Evolutionary conservation across 2,888 invertebrate species (phyloP).

Genomic region (Lepidonotus clava): DNA sequence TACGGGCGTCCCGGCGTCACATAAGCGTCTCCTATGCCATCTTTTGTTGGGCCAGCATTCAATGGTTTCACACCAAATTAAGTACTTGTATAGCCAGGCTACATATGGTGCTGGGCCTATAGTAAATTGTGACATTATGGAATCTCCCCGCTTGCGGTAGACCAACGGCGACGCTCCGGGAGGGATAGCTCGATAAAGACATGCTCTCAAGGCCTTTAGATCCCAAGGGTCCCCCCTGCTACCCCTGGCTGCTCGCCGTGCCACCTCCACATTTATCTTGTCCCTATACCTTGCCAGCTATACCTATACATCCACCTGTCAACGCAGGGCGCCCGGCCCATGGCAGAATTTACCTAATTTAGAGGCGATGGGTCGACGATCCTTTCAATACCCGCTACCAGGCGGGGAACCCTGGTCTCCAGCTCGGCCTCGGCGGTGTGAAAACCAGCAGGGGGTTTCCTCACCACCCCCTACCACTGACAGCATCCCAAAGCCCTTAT

Average conservation of each 20-base stretch:
- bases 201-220: not conserved
- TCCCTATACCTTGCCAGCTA: not conserved
- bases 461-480: too few species aligned
- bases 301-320: constrained; percentile 10
- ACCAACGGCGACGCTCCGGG: not conserved
- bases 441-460: constrained; percentile 1
- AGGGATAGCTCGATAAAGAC: not conserved
- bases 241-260: not conserved
- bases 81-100: not conserved
- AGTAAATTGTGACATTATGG: not conserved
- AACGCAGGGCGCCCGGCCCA: not conserved
- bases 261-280: not conserved
- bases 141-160: not conserved
- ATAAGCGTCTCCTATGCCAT: not conserved
- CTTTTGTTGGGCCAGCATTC: not conserved
- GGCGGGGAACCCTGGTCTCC: not conserved
- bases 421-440: too few species aligned
- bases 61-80: constrained; percentile 23
- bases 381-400: not conserved
- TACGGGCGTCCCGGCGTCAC: not conserved
- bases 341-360: not conserved
- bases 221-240: not conserved
- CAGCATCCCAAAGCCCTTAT: too few species aligned
- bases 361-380: not conserved
- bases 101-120: constrained; percentile 18